Conservation (phyloP, 2,113 vertebrate genomes). For the Phyllostomus hastatus region DNA sequence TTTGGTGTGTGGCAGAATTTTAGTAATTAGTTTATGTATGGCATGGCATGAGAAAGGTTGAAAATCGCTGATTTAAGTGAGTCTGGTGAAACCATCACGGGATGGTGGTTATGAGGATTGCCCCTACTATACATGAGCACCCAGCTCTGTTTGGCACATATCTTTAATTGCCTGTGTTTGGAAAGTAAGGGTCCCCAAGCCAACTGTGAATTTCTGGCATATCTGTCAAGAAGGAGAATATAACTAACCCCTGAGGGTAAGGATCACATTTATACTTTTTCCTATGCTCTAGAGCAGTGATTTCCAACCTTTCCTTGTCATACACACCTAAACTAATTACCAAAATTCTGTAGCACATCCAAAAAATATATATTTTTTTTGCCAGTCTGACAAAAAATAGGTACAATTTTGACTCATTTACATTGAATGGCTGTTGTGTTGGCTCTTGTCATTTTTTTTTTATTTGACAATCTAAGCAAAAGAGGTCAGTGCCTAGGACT, state of each 20-base stretch:
- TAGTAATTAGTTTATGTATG: neutral
- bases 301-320: neutral
- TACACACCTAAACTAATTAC: neutral
- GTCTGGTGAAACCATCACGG: neutral
- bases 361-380: neutral
- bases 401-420: neutral
- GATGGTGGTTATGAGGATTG: neutral
- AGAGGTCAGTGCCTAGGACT: neutral
- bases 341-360: neutral
- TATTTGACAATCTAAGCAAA: neutral
- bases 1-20: neutral
- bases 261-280: neutral
- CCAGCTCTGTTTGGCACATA: neutral
- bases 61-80: neutral
- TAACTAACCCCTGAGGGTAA: neutral
- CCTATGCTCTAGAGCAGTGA: neutral
- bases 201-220: neutral
- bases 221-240: neutral
- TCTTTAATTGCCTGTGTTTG: neutral
- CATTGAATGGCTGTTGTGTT: neutral
- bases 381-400: neutral
- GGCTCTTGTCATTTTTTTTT: neutral
- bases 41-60: neutral
- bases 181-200: neutral
- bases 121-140: neutral